These are phyloP conservation scores for Caranx melampygus DNA, from an alignment of 2,113 vertebrate species.

Conservation along the genomic window DNA sequence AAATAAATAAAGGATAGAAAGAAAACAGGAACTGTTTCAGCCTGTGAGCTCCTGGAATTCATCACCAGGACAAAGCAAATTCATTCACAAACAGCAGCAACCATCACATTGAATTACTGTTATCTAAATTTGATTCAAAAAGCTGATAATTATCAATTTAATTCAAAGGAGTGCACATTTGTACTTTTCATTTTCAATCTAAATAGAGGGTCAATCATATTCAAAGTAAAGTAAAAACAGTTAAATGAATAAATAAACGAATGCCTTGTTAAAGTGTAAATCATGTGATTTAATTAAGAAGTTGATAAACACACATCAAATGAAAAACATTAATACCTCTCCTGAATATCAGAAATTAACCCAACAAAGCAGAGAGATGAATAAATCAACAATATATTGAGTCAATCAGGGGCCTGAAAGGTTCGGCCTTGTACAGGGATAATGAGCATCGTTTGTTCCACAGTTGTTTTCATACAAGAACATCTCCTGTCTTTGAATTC, in stretches of 20 bases:
- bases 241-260: no score
- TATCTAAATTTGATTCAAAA: neutral
- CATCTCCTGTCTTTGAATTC: slow-evolving; percentile 27
- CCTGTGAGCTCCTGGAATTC: neutral
- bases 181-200: no score
- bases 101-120: neutral
- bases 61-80: neutral
- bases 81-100: neutral
- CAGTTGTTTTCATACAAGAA: slow-evolving; percentile 29
- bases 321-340: no score
- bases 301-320: no score
- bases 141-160: neutral
- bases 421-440: neutral
- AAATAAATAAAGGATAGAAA: neutral
- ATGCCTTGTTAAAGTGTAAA: no score
- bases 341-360: no score
- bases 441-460: slow-evolving; percentile 43
- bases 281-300: no score
- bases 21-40: neutral
- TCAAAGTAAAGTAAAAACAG: no score
- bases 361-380: no score
- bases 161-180: no score
- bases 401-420: neutral
- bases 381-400: no score
- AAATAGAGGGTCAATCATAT: no score